phyloP scores from a whole-genome alignment of 2,797 vertebrate species.

The Artibeus lituratus region DNA sequence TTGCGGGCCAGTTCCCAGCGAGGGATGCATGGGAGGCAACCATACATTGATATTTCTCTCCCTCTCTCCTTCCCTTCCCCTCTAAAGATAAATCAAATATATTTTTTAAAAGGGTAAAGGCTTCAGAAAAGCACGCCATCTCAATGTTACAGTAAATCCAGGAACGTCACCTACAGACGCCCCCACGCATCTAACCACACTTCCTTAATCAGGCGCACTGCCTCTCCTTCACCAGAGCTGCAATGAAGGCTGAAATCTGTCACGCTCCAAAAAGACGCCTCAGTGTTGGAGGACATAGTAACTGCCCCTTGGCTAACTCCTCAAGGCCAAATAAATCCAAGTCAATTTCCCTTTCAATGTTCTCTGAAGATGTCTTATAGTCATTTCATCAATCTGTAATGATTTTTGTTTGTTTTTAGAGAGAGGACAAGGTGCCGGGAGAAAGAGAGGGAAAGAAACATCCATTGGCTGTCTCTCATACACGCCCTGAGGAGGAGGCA shows the following conservation, averaged over 20 bases:
- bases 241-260: not conserved
- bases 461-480: not conserved
- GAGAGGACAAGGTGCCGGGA: not conserved
- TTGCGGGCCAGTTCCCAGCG: too few species aligned
- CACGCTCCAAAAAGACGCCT: not conserved
- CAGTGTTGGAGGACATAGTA: not conserved
- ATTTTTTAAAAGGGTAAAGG: too few species aligned
- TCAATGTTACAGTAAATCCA: constrained; percentile 22
- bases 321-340: not conserved
- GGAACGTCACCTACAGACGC: constrained; percentile 1
- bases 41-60: too few species aligned
- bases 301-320: constrained; percentile 2
- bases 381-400: constrained; percentile 4
- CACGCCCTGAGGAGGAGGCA: accelerated
- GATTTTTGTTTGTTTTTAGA: not conserved
- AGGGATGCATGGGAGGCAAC: too few species aligned
- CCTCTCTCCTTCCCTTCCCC: too few species aligned
- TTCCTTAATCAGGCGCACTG: not conserved
- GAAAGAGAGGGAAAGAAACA: not conserved
- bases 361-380: not conserved
- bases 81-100: too few species aligned
- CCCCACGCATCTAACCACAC: not conserved
- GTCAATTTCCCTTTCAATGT: constrained; percentile 3
- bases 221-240: not conserved
- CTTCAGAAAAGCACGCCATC: not conserved